Base-by-base conservation (phyloP, 1,140 invertebrate species). In the Drosophila repletoides region DNA sequence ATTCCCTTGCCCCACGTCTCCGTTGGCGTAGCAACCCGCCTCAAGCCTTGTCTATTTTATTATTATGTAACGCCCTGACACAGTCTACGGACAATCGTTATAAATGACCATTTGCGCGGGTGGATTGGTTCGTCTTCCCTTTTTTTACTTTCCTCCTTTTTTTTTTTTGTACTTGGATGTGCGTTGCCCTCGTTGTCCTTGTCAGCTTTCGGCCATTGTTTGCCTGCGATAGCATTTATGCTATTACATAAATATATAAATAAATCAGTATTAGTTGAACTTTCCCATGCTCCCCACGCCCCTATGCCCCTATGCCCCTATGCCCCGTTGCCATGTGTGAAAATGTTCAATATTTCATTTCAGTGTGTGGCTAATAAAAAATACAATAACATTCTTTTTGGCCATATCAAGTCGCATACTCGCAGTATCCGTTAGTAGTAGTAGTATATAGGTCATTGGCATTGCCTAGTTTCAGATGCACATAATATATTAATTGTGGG, bases 241-340 rank as follows among this genome's bases (percentile, higher is more conserved):
- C 76, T 76, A 79, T 86, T 80, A 84, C 63, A 72, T 79, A 84
- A 84, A 86, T 79, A 86, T 65, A 84, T 79, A 72, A 75, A 84
- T 84, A 84, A 84, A 84, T 84, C 80, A 84, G 80, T 80, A 84
- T 84, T 84, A 80, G 75, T 80, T 53, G 61, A 84, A 73, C 17
- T 46, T 26, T 28, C 6, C 33, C 9, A 40, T 3, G 7, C 17
- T 19, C 7, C 9, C 1, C 29, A 9, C 28, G n/a, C 28, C 6
- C 28, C 2, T 29, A 29, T n/a, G n/a, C n/a, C n/a, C n/a, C n/a
- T n/a, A n/a, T n/a, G n/a, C n/a, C n/a, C n/a, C n/a, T n/a, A n/a
- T n/a, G n/a, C n/a, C n/a, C n/a, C 28, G 22, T 45, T 40, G 48
- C 10, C 64, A 31, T 71, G 61, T 56, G 52, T 36, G 22, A 38